Evolutionary conservation across 2,113 vertebrate genomes (phyloP).

Genomic region (Todiramphus saurophagus): DNA sequence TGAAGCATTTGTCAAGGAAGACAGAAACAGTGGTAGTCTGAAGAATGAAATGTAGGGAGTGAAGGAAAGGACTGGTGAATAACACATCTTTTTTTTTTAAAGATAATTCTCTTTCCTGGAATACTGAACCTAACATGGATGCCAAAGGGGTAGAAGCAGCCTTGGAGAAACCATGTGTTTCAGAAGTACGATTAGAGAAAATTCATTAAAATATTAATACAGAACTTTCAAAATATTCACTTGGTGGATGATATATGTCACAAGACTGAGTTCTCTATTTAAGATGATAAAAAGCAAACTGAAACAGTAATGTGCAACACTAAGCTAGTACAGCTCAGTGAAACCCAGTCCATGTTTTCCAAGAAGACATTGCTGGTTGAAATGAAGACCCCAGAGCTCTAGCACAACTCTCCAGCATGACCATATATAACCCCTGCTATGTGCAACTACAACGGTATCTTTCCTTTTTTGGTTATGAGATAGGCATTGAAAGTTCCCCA

Average conservation of each 20-base stretch:
- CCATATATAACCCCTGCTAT: neutral
- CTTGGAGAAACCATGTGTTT: neutral
- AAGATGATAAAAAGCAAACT: neutral
- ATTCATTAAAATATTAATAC: constrained; percentile 38
- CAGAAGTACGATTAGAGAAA: constrained; percentile 37
- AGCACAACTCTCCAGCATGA: neutral
- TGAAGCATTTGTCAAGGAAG: neutral
- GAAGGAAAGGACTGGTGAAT: neutral
- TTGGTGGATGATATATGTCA: neutral
- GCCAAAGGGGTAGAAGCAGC: neutral
- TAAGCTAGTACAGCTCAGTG: neutral
- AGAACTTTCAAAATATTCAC: constrained; percentile 22
- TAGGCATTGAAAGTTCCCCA: neutral
- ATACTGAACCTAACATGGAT: neutral
- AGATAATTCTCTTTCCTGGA: neutral
- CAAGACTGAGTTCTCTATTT: neutral
- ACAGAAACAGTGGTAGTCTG: neutral
- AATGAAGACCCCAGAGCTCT: neutral
- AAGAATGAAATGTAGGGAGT: neutral
- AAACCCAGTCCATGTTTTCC: neutral
- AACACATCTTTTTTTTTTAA: neutral
- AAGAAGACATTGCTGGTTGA: neutral
- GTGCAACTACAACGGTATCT: neutral
- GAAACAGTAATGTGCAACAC: neutral
- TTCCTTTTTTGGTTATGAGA: neutral